Evolutionary conservation across 2,113 vertebrate species (phyloP).

Genomic region (Anthoscopus minutus): DNA sequence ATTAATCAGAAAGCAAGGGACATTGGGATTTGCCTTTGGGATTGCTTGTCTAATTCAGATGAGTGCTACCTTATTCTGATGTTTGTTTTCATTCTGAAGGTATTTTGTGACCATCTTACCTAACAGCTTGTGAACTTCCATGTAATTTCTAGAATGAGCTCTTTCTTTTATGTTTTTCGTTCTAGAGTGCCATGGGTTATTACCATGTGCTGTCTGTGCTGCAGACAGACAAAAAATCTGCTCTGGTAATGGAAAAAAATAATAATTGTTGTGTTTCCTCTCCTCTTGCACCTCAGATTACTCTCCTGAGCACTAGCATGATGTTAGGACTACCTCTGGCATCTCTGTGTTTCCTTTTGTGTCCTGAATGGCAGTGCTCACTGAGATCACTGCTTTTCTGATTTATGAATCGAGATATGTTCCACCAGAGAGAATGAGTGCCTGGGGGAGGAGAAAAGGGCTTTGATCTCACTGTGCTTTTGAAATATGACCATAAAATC

Average conservation of each 20-base stretch:
- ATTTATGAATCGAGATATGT: neutral
- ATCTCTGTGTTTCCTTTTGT: neutral
- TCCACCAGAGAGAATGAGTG: slow-evolving; percentile 39
- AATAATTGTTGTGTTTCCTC: neutral
- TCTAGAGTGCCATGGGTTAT: neutral
- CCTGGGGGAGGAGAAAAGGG: neutral
- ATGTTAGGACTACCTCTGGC: neutral
- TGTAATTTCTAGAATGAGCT: neutral
- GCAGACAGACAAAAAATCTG: neutral
- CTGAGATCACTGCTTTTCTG: neutral
- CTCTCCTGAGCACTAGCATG: neutral
- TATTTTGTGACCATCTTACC: neutral
- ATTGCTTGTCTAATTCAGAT: neutral
- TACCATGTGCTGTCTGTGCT: neutral
- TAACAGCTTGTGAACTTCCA: neutral
- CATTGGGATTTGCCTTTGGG: neutral
- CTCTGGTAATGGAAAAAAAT: neutral
- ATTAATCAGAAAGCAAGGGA: neutral
- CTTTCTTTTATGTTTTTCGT: neutral
- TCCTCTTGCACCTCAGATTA: neutral
- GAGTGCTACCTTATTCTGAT: neutral
- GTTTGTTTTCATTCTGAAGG: neutral
- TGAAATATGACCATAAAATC: slow-evolving; percentile 55
- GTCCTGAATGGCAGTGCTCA: neutral
- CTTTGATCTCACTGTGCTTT: slow-evolving; percentile 55